phyloP scores from a whole-genome alignment of 2,113 vertebrate species.

The Litocranius walleri region DNA sequence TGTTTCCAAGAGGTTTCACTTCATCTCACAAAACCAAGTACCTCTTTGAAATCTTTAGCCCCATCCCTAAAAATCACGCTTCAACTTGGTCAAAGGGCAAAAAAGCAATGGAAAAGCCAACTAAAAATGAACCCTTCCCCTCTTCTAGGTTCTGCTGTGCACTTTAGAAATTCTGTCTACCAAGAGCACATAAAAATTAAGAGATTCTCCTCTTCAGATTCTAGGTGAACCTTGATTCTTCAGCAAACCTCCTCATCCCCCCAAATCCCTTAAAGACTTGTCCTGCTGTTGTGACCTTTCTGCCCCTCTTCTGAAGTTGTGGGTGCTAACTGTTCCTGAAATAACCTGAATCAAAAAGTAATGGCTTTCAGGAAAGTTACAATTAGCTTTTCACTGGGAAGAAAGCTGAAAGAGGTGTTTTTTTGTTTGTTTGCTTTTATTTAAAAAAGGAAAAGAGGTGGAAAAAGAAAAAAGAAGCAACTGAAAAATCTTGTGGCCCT shows the following conservation, averaged over 20 bases:
- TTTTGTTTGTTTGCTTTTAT: background rate
- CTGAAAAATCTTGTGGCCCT: background rate
- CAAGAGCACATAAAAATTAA: background rate
- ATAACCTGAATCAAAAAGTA: constrained; percentile 41
- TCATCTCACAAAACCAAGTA: background rate
- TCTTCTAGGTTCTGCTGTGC: background rate
- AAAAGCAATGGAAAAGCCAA: background rate
- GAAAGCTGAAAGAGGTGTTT: background rate
- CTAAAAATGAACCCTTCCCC: background rate
- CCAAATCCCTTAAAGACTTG: background rate
- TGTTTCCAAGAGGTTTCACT: background rate
- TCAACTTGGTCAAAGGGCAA: background rate
- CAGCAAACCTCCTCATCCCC: background rate
- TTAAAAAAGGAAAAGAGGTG: background rate
- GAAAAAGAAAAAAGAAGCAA: constrained; percentile 12
- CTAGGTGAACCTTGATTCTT: background rate
- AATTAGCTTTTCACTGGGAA: constrained; percentile 56
- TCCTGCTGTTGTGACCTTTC: background rate
- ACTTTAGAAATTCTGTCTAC: background rate
- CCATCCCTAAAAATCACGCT: background rate
- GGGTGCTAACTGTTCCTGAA: constrained; percentile 33
- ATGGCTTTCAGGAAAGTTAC: constrained; percentile 38
- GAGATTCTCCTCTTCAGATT: background rate
- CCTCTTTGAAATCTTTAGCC: background rate
- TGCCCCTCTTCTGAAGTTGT: constrained; percentile 13